Evolutionary conservation across 1,140 invertebrate genomes (phyloP), one percentile per base, ranked within the genome.

Genomic region (Tachypleus tridentatus): DNA sequence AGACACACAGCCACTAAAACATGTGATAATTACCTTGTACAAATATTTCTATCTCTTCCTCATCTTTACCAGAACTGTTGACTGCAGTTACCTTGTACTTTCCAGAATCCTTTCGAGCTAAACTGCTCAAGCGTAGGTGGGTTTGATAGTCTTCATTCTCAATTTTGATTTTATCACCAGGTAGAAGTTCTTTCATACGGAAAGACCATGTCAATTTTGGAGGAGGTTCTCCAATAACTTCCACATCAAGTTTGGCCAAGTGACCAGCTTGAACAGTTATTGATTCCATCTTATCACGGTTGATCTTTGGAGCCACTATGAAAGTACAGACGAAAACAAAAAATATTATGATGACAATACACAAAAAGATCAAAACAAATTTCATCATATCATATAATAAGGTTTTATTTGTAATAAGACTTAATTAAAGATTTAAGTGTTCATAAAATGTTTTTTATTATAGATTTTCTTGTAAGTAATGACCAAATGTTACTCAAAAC

Each of bases 61-160:
- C 72, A 66, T 83, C 81, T 50, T 73, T 74, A 59, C 81, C 81
- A 66, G 74, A 78, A 50, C 77, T 74, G 67, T 83, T 82, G 9
- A 73, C 76, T 7, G 81, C 82, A 48, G 74, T 73, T 6, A 79
- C 74, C n/a, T 71, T 74, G 70, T 80, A 80, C n/a, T 76, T 74
- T 49, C 78, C 79, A 58, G 86, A 88, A 71, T 97, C 87, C 51
- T 49, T 52, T 56, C 63, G 9, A 57, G 60, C 88, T 3, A 87
- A 83, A 73, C 88, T 86, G 70, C 90, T 82, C 58, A 94, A 85
- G 69, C 91, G 84, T 76, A 99, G 74, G 73, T 93, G 91, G 0
- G 93, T 96, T 72, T 89, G 87, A 76, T 98, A 96, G 67, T 97
- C 92, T 1, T 83, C 82, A 73, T 87, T 89, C 69, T 84, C 86